Base-by-base conservation (phyloP, 2,113 vertebrate genomes). In the Malurus alboscapulatus region DNA sequence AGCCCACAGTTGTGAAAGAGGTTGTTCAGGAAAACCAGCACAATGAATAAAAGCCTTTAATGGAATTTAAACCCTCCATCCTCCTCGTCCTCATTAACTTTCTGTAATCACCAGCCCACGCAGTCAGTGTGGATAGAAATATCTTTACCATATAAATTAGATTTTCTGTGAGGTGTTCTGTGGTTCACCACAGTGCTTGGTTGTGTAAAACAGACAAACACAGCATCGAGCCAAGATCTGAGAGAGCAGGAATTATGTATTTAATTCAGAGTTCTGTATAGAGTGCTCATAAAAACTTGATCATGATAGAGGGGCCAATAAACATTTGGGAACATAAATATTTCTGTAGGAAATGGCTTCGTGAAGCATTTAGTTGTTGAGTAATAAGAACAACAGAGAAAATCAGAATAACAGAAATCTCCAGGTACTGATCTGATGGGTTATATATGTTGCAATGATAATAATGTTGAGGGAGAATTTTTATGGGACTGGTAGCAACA, bases 231-330 rank as follows among this genome's bases (percentile, higher is more conserved):
- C 80, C 27, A 68, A 54, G 67, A 47, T 53, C 50, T 19, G 61
- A 96, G 69, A 87, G 94, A 72, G 69, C 90, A 48, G 71, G 95
- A 97, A 97, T 96, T 95, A 92, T 90, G 96, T 84, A 63, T 97
- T 97, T 97, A 97, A 97, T 96, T 97, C 96, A 65, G 91, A 89
- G 87, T 78, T 88, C 82, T 95, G 77, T 85, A 61, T 26, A 27
- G 95, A 96, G 96, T 84, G 92, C 97, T 96, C 96, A 62, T 97
- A 95, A 97, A 97, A 96, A 73, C 97, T 75, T 88, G 95, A 95
- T 95, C 92, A 69, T 95, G 97, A 97, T 48, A 87, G 94, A 97
- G 95, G 91, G 93, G 95, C 91, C 92, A 89, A 96, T 98, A 97
- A 97, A 96, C 91, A 61, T 94, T 95, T 90, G 90, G 92, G 92